Evolutionary conservation across 1,140 invertebrate genomes (phyloP), one percentile per base, ranked within the genome.

Genomic region (Drosophila nannoptera): DNA sequence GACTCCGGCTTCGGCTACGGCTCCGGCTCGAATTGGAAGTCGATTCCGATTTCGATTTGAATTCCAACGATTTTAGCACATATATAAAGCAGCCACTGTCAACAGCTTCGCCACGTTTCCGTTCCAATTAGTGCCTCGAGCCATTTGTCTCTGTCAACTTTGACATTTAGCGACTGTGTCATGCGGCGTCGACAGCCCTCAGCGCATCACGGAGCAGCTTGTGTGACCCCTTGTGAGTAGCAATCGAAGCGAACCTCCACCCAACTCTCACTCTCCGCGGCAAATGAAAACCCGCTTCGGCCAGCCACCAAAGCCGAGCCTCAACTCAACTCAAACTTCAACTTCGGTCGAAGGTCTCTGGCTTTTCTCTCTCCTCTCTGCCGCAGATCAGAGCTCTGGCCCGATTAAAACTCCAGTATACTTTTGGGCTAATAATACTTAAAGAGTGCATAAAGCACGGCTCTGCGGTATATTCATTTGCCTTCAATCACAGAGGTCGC

Each of bases 121-220:
- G 74, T 82, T 81, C 74, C 65, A 70, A 70, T 67, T 74, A 45
- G 61, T 32, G 58, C 54, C 52, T 50, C 53, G 38, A 16, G 40
- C 77, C 43, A 77, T 82, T 74, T 77, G 55, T 77, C 78, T 66
- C 33, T 61, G 77, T 66, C 78, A 82, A 59, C 29, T 55, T 64
- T 52, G 73, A 80, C 77, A 65, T 14, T 53, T 76, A 22, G 22
- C 72, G 63, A 72, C 63, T 75, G 56, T 72, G 42, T 36, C 59
- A 36, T 58, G 46, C 53, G 22, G n/a, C 12, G 33, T 33, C n/a
- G 65, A 67, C 61, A 70, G 33, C 14, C 35, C 12, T 77, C 63
- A 71, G 59, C 52, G 54, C 36, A 62, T 73, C 40, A 46, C 33
- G 58, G 40, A 49, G 4, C 36, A 65, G 45, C 62, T 63, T 63